Conservation (phyloP, 2,888 invertebrate species). For the Ellobium chinense region DNA sequence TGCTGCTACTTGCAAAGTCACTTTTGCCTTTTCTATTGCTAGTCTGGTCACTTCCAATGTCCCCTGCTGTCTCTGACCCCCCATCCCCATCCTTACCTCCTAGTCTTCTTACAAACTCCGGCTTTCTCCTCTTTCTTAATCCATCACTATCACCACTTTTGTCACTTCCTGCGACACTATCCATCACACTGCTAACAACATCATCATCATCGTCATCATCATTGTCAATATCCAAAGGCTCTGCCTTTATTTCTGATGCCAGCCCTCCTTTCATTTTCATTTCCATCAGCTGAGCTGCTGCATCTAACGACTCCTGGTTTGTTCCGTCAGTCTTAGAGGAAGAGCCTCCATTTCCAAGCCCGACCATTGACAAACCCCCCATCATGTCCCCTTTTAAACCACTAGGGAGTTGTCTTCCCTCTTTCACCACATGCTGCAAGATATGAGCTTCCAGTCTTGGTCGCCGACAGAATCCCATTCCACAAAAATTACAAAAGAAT, state of each 20-base stretch:
- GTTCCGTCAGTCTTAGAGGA: background rate
- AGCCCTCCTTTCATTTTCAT: conserved; percentile 31
- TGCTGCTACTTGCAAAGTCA: background rate
- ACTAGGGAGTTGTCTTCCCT: conserved; percentile 15
- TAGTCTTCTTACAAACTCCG: conserved; percentile 48
- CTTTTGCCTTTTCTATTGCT: background rate
- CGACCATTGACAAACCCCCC: conserved; percentile 23
- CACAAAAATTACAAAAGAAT: conserved; percentile 60
- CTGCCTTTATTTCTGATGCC: conserved; percentile 11
- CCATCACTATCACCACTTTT: conserved; percentile 13
- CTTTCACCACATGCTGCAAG: conserved; percentile 51
- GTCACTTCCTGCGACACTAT: background rate
- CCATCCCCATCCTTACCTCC: conserved; percentile 4
- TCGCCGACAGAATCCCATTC: conserved; percentile 60
- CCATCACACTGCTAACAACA: background rate
- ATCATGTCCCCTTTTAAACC: conserved; percentile 30
- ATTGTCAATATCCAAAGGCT: conserved; percentile 6
- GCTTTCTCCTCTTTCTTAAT: conserved; percentile 42
- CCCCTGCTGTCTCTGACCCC: background rate
- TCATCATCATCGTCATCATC: background rate
- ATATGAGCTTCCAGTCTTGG: conserved; percentile 60
- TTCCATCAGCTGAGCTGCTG: conserved; percentile 32
- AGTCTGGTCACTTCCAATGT: background rate
- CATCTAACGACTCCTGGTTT: conserved; percentile 36
- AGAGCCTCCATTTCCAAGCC: background rate